A percentile compares a stretch with the other conserved stretches of the same genome.
These are phyloP conservation scores for Rhodeus uyekii DNA, from an alignment of 2,797 vertebrate species.

Conservation along the genomic window DNA sequence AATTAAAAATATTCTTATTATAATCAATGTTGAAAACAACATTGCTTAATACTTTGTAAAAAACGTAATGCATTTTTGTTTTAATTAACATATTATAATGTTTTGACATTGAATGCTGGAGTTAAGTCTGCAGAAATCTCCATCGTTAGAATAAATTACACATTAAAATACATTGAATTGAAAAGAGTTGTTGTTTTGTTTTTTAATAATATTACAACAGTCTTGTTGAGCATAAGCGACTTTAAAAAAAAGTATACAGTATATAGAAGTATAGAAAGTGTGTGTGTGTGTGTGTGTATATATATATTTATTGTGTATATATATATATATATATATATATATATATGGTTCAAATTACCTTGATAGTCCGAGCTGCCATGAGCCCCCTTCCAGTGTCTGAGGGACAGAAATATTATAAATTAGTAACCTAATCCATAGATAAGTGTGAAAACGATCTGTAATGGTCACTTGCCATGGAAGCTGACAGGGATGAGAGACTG, in stretches of 20 bases:
- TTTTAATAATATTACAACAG: too few relatives aligned
- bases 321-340: too few relatives aligned
- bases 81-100: background rate
- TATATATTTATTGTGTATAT: too few relatives aligned
- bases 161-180: background rate
- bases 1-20: background rate
- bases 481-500: conserved; percentile 76
- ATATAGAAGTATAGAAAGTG: too few relatives aligned
- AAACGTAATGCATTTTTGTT: background rate
- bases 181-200: too few relatives aligned
- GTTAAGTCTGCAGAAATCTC: background rate
- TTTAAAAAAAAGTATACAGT: background rate
- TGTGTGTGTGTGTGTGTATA: too few relatives aligned
- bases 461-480: conserved; percentile 78
- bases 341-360: conserved; percentile 75
- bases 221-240: background rate
- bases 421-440: background rate
- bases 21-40: background rate
- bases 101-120: background rate
- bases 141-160: background rate
- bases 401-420: background rate
- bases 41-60: background rate
- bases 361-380: conserved; percentile 76
- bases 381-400: conserved; percentile 77
- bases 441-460: background rate